Percentiles rank a stretch among this genome's conserved stretches.
Conservation (phyloP, 2,113 vertebrate genomes). For the Sardina pilchardus region DNA sequence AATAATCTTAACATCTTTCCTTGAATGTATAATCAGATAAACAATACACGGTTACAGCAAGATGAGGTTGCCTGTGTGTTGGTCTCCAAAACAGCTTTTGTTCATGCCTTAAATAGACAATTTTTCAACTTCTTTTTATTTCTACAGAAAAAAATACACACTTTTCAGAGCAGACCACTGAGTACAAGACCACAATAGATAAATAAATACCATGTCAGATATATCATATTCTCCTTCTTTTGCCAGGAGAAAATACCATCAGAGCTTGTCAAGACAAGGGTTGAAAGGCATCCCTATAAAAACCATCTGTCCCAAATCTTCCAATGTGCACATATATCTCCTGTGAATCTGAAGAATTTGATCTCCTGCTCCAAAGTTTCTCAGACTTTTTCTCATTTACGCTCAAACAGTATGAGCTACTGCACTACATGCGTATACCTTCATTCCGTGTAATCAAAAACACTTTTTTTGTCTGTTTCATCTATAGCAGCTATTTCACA, state of each 20-base stretch:
- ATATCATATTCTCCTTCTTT: neutral
- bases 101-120: neutral
- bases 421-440: neutral
- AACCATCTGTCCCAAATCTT: neutral
- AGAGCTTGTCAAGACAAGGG: neutral
- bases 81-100: neutral
- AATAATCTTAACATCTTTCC: neutral
- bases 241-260: conserved; percentile 1
- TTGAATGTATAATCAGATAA: neutral
- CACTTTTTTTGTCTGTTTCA: neutral
- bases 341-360: neutral
- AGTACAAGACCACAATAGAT: conserved; percentile 10
- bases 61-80: neutral
- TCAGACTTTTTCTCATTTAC: neutral
- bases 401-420: neutral
- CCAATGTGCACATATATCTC: neutral
- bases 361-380: neutral
- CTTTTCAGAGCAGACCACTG: neutral
- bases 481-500: conserved; percentile 11
- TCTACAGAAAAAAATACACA: neutral
- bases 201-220: conserved; percentile 8
- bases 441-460: neutral
- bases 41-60: neutral
- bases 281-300: neutral
- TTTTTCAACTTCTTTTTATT: neutral